Conservation (phyloP, 2,888 invertebrate genomes). For the Agrilus cyanescens region DNA sequence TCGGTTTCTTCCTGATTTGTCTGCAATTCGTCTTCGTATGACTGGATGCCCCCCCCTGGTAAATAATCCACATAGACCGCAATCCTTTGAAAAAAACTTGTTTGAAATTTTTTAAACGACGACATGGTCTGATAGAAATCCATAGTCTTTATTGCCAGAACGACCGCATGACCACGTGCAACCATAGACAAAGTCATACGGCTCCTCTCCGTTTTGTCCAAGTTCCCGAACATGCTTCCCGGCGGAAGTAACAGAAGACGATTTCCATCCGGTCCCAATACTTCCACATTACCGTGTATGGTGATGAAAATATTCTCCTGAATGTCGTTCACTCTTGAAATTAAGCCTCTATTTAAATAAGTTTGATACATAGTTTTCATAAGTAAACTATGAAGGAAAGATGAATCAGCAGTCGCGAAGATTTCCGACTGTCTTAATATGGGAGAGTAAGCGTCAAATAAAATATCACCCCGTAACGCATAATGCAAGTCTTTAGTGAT, state of each 20-base stretch:
- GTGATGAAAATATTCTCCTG: conserved; percentile 17
- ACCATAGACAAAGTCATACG: conserved; percentile 20
- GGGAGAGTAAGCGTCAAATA: conserved; percentile 15
- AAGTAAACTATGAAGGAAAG: conserved; percentile 14
- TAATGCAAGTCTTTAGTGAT: conserved; percentile 7
- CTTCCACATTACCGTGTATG: conserved; percentile 17
- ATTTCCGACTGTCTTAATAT: conserved; percentile 9
- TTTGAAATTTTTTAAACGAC: conserved; percentile 12
- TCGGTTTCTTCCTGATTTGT: too few species aligned
- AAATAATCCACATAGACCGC: conserved; percentile 15
- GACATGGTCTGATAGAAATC: conserved; percentile 15
- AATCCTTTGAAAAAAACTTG: conserved; percentile 9
- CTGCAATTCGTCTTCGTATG: too few species aligned
- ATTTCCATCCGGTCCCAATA: conserved; percentile 19
- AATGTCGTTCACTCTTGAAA: conserved; percentile 17
- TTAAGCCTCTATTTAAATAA: conserved; percentile 12
- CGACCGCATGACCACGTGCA: conserved; percentile 19
- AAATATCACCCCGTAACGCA: conserved; percentile 15
- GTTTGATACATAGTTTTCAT: conserved; percentile 10
- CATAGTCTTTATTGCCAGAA: conserved; percentile 12
- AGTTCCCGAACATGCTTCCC: conserved; percentile 20
- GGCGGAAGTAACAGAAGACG: conserved; percentile 10
- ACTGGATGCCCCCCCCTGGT: not conserved
- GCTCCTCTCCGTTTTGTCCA: conserved; percentile 14
- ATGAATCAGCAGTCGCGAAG: conserved; percentile 9